These are phyloP conservation scores for Elanus axillaris DNA, from an alignment of 2,113 vertebrate species.

Conservation along the genomic window DNA sequence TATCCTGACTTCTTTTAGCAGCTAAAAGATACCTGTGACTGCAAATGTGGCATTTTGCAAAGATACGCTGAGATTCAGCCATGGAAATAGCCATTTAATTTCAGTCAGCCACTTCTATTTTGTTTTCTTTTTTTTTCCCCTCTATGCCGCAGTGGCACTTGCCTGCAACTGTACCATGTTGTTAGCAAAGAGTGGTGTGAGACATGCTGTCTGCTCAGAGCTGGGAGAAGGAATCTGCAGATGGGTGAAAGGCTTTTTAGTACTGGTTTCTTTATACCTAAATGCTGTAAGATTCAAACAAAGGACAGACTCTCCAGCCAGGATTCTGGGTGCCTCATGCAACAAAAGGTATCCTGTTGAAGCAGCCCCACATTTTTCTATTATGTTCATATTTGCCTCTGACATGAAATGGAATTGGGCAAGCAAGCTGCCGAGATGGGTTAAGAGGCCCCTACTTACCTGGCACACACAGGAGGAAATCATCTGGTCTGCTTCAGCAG, in stretches of 20 bases:
- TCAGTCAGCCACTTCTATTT: not conserved
- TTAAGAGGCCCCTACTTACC: not conserved
- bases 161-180: not conserved
- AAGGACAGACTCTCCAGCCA: not conserved
- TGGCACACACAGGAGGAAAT: not conserved
- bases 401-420: not conserved
- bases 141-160: not conserved
- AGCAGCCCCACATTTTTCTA: not conserved
- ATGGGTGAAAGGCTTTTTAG: not conserved
- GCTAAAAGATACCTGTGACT: not conserved
- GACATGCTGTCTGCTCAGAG: not conserved
- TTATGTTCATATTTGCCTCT: not conserved
- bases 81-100: not conserved
- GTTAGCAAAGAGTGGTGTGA: not conserved
- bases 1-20: not conserved
- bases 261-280: not conserved
- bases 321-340: not conserved
- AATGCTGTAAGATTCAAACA: not conserved
- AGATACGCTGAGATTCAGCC: not conserved
- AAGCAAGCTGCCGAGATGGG: not conserved
- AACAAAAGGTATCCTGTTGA: not conserved
- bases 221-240: not conserved
- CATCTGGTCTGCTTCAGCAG: fast-evolving
- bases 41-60: not conserved
- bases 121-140: not conserved